A percentile compares a stretch with the other conserved stretches of the same genome.
Evolutionary conservation across 2,113 vertebrate species (phyloP).

Genomic region (Steatornis caripensis): DNA sequence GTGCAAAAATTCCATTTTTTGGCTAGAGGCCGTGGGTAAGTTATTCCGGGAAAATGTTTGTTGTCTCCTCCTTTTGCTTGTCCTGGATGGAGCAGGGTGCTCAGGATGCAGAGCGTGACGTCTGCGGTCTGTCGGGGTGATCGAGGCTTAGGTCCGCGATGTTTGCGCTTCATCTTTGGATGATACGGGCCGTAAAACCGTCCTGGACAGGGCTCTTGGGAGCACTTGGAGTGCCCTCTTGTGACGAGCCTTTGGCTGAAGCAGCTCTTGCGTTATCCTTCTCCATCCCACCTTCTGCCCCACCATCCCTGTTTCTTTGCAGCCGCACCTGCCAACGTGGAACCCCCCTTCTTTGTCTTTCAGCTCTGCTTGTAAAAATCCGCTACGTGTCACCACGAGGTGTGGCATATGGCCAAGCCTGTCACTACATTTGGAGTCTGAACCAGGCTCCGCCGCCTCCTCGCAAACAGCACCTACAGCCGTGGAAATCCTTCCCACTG

Average conservation of each 20-base stretch:
- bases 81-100: background rate
- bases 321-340: background rate
- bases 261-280: background rate
- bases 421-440: background rate
- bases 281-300: background rate
- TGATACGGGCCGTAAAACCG: background rate
- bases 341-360: background rate
- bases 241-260: background rate
- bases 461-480: background rate
- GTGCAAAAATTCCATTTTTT: background rate
- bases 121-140: background rate
- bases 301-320: background rate
- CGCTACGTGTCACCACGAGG: accelerated
- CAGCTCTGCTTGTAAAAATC: background rate
- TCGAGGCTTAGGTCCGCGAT: background rate
- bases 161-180: background rate
- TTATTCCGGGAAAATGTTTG: accelerated
- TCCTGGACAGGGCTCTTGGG: background rate
- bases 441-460: background rate
- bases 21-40: background rate
- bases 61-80: background rate
- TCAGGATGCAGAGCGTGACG: background rate
- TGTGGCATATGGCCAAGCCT: background rate
- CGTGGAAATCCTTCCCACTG: background rate
- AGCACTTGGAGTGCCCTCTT: conserved; percentile 8